phyloP scores from a whole-genome alignment of 2,113 vertebrate genomes.

The Brienomyrus longianalis region DNA sequence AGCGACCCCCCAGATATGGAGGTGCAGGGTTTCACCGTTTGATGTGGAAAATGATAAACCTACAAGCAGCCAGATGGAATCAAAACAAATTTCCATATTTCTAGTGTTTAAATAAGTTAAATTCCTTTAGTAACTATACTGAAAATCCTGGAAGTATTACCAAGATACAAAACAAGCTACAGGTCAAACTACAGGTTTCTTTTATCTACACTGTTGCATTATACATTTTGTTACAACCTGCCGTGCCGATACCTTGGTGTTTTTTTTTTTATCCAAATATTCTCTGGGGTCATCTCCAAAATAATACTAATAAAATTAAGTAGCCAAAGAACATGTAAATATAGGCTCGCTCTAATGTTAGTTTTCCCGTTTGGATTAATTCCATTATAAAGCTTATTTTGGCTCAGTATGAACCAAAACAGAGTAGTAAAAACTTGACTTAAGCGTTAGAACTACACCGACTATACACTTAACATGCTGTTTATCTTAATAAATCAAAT shows the following conservation, averaged over 20 bases:
- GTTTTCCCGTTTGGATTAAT: slow-evolving; percentile 1
- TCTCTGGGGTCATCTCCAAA: not conserved
- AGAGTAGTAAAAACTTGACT: not conserved
- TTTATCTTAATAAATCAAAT: not conserved
- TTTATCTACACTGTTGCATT: not conserved
- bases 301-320: not conserved
- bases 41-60: not conserved
- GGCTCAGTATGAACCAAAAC: not conserved
- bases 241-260: not conserved
- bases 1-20: not conserved
- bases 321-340: not conserved
- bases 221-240: not conserved
- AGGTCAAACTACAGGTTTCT: not conserved
- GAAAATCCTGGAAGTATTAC: not conserved
- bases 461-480: not conserved
- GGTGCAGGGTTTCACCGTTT: not conserved
- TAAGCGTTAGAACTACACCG: not conserved
- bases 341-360: not conserved
- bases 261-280: not conserved
- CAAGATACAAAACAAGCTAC: not conserved
- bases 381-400: not conserved
- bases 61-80: not conserved
- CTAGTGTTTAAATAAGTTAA: not conserved
- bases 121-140: not conserved
- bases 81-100: not conserved